Conservation (phyloP, 2,797 vertebrate genomes). For the Channa striata region DNA sequence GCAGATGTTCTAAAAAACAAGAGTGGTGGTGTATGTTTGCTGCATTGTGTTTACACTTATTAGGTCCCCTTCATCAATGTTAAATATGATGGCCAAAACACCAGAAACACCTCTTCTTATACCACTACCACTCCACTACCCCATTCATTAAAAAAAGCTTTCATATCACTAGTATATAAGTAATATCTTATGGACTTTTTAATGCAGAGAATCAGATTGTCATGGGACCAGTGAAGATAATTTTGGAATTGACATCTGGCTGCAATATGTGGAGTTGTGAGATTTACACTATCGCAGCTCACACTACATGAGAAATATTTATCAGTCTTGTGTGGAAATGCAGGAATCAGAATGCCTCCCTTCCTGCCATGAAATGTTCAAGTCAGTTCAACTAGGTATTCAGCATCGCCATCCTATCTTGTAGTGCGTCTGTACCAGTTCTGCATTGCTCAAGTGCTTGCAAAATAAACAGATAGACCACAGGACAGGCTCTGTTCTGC, state of each 20-base stretch:
- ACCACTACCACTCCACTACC: too few species aligned
- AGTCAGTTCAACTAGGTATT: background rate
- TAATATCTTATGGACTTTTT: too few species aligned
- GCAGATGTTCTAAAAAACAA: constrained; percentile 44
- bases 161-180: too few species aligned
- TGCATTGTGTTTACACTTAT: background rate
- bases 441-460: constrained; percentile 27
- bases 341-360: background rate
- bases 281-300: constrained; percentile 8
- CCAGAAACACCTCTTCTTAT: too few species aligned
- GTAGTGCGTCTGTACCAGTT: constrained; percentile 19
- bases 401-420: constrained; percentile 14
- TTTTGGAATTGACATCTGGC: constrained; percentile 12
- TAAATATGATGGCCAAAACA: too few species aligned
- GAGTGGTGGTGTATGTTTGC: background rate
- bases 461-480: constrained; percentile 33
- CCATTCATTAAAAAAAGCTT: too few species aligned
- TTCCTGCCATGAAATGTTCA: constrained; percentile 9
- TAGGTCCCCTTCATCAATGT: too few species aligned
- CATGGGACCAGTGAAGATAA: background rate
- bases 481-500: constrained; percentile 30
- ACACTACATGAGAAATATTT: constrained; percentile 20
- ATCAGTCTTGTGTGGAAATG: constrained; percentile 26
- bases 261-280: background rate
- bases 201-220: background rate